Base-by-base conservation (phyloP, 2,888 invertebrate species). In the Artemia sinica region DNA sequence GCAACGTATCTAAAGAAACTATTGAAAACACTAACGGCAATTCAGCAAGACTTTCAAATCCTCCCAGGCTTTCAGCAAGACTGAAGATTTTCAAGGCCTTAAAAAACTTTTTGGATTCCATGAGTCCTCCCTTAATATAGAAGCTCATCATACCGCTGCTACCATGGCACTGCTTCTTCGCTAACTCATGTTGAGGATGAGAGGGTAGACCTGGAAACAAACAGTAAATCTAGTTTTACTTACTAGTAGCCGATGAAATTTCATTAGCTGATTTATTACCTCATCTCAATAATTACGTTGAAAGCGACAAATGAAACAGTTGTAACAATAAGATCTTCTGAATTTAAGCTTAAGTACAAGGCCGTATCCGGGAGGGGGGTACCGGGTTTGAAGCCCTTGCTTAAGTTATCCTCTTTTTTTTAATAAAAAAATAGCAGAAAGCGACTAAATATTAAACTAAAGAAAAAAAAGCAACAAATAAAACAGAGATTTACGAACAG, bases 91-190 rank as follows among this genome's bases (percentile, higher is more conserved):
- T 87, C 50, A 94, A 79, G 14, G 74, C 72, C 73, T 84, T 83
- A 41, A 94, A 79, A 75, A 96, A 89, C 69, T 81, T 85, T 70
- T 81, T 81, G 0, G 90, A 85, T 73, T 90, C 84, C 69, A 84
- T 80, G 58, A 88, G 75, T 6, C 82, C 86, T 1, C 92, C 93
- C 74, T 86, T 86, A 48, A 95, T 81, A 74, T 87, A 91, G 76
- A 96, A 91, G 14, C 91, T 87, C 74, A 97, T 82, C 80, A 96
- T 90, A 8, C 96, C 96, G 71, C 94, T 91, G 79, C 90, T 90
- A 0, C 93, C 92, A 68, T 84, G 83, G 72, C 85, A 85, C 80
- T 96, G 95, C 75, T 82, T 85, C 74, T 86, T 83, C 10, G 88
- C 85, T 65, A 94, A 75, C 72, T 86, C 82, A 76, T 93, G 83